Evolutionary conservation across 30 jellyfish, hydroid and myxozoan genomes (phyloP), one percentile per base, ranked within the genome.

Genomic region (Aurelia sp.): DNA sequence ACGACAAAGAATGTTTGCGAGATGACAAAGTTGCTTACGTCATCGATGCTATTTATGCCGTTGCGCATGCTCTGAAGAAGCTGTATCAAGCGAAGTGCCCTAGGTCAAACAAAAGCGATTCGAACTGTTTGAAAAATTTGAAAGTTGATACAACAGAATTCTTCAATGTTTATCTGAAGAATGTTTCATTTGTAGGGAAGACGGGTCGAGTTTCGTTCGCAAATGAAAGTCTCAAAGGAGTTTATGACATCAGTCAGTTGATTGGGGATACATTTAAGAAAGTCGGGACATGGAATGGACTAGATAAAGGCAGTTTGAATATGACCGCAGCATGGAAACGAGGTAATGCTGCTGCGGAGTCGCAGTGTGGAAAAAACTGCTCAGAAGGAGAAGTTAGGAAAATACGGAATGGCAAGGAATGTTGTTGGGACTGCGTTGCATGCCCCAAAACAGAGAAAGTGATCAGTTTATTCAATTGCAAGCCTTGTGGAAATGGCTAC

Each of bases 1-100:
- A 77, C 37, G 87, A 88, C 62, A 74, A 31, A 23, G 64, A 89
- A 31, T 92, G 98, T 64, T 90, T 75, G 27, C 64, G 55, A 6
- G 98, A 92, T 40, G 98, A 92, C 85, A 86, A 86, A 59, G 79
- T 92, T 15, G 87, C 96, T 11, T 87, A 86, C 73, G 90, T 82
- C 44, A 92, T 92, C 40, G 98, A 92, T 74, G 96, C 98, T 10
- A 89, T 92, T 5, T 92, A 81, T 44, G 94, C 98, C 22, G 77
- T 78, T 62, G 98, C 98, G 40, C 61, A 78, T 67, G 98, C 98
- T 22, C 71, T 87, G 41, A 94, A 75, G 55, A 64, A 67, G 57
- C 80, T 85, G 15, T 62, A 50, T 27, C 50, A 69, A 4, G 82
- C 76, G 27, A 73, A 78, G 30, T 79, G 91, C 53, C 85, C 85